Percentiles rank a stretch among this genome's conserved stretches.
These are phyloP conservation scores for Stratiomys singularior DNA, from an alignment of 2,888 invertebrate species.

Conservation along the genomic window DNA sequence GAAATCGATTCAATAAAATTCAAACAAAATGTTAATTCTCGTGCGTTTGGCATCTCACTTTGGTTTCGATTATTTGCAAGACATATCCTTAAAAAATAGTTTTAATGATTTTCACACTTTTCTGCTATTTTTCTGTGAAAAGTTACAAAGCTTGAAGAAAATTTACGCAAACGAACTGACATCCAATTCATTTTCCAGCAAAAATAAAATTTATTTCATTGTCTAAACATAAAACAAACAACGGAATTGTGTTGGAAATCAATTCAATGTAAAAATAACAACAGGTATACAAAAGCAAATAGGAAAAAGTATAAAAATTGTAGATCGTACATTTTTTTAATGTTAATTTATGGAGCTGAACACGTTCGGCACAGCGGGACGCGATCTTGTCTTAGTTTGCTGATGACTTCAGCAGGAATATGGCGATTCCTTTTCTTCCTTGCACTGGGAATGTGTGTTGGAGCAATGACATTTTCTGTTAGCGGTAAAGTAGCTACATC, in stretches of 20 bases:
- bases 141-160: neutral
- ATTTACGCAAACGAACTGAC: neutral
- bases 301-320: conserved; percentile 11
- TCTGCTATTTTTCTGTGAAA: neutral
- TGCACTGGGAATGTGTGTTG: neutral
- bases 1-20: too few relatives aligned
- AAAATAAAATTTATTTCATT: conserved; percentile 22
- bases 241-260: neutral
- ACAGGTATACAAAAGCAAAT: neutral
- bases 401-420: conserved; percentile 48
- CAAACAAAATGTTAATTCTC: too few relatives aligned
- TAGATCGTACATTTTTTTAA: neutral
- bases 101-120: too few relatives aligned
- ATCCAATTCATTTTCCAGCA: neutral
- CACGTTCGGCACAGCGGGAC: conserved; percentile 36
- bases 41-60: too few relatives aligned
- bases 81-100: too few relatives aligned
- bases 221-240: conserved; percentile 27
- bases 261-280: conserved; percentile 27
- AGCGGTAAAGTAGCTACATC: neutral
- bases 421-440: conserved; percentile 48
- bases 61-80: too few relatives aligned
- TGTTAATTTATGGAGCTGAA: conserved; percentile 38
- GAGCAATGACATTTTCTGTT: neutral
- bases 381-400: conserved; percentile 30